These are phyloP conservation scores for Ectropis grisescens DNA, from an alignment of 1,140 invertebrate genomes.

Conservation along the genomic window DNA sequence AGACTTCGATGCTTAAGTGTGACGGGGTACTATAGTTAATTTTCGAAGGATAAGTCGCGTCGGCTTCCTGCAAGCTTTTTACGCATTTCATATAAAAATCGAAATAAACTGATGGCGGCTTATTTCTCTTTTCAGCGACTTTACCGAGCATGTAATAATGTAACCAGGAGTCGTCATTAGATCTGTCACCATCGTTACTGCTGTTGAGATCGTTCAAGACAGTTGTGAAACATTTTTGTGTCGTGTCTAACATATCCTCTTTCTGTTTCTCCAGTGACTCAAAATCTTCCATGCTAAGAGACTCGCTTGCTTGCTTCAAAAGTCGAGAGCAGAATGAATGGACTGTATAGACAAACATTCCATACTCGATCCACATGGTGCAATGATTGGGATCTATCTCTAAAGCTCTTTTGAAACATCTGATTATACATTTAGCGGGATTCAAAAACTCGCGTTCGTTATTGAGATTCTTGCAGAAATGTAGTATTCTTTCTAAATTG, in stretches of 20 bases:
- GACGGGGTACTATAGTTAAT: slow-evolving; percentile 89
- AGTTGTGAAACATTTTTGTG: slow-evolving; percentile 82
- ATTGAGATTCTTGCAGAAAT: slow-evolving; percentile 77
- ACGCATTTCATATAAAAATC: slow-evolving; percentile 84
- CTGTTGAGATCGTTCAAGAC: slow-evolving; percentile 74
- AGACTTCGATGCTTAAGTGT: slow-evolving; percentile 87
- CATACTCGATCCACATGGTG: slow-evolving; percentile 91
- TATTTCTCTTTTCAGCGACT: slow-evolving; percentile 86
- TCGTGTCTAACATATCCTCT: slow-evolving; percentile 82
- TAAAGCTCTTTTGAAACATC: slow-evolving; percentile 84
- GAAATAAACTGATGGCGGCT: slow-evolving; percentile 80
- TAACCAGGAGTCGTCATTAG: slow-evolving; percentile 87
- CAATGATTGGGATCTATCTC: slow-evolving; percentile 78
- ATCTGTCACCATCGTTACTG: slow-evolving; percentile 66
- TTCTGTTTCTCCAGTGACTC: slow-evolving; percentile 81
- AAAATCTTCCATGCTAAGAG: slow-evolving; percentile 83
- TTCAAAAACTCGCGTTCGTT: slow-evolving; percentile 80
- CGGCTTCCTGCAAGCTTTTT: slow-evolving; percentile 81
- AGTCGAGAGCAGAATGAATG: slow-evolving; percentile 89
- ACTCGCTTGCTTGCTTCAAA: slow-evolving; percentile 83
- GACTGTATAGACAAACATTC: slow-evolving; percentile 87
- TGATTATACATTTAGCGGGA: slow-evolving; percentile 78
- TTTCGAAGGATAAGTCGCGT: slow-evolving; percentile 87
- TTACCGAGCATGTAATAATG: slow-evolving; percentile 95
- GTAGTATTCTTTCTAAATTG: slow-evolving; percentile 85